These are phyloP conservation scores for Tretioscincus oriximinensis DNA, from an alignment of 2,113 vertebrate genomes.

Conservation along the genomic window DNA sequence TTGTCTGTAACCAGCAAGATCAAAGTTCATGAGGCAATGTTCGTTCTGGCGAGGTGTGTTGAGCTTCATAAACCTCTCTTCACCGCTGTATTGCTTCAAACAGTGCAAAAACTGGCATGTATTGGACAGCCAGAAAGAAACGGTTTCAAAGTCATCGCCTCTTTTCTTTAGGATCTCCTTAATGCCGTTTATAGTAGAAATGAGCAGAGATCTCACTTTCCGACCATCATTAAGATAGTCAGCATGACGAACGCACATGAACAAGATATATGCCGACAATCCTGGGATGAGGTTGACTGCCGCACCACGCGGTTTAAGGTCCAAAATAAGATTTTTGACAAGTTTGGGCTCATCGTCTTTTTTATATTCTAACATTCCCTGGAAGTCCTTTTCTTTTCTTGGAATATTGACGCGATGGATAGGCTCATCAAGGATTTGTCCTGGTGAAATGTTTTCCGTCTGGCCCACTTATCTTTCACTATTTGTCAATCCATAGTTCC, in stretches of 20 bases:
- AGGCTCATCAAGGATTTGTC: slow-evolving; percentile 94
- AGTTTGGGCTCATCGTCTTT: slow-evolving; percentile 96
- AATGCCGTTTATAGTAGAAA: slow-evolving; percentile 98
- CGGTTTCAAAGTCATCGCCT: slow-evolving; percentile 95
- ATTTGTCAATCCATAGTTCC: not conserved
- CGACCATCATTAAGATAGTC: slow-evolving; percentile 97
- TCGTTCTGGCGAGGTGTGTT: slow-evolving; percentile 91
- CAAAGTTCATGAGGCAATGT: slow-evolving; percentile 95
- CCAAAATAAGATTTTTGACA: slow-evolving; percentile 96
- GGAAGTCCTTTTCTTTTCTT: slow-evolving; percentile 98
- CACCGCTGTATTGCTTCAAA: slow-evolving; percentile 97
- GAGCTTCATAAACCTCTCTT: slow-evolving; percentile 95
- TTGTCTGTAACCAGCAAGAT: slow-evolving; percentile 95
- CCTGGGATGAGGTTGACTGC: slow-evolving; percentile 96
- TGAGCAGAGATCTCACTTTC: slow-evolving; percentile 92
- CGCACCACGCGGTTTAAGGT: slow-evolving; percentile 94
- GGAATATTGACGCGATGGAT: slow-evolving; percentile 96
- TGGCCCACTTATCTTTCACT: slow-evolving; percentile 64
- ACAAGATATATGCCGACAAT: slow-evolving; percentile 93
- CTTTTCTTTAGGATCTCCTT: slow-evolving; percentile 99
- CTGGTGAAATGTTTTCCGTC: slow-evolving; percentile 89
- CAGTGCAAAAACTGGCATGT: slow-evolving; percentile 98
- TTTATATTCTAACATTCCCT: slow-evolving; percentile 98
- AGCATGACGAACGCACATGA: slow-evolving; percentile 96
- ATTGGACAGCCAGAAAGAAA: slow-evolving; percentile 98